Evolutionary conservation across 2,113 vertebrate genomes (phyloP).

Genomic region (Notiomystis cincta): DNA sequence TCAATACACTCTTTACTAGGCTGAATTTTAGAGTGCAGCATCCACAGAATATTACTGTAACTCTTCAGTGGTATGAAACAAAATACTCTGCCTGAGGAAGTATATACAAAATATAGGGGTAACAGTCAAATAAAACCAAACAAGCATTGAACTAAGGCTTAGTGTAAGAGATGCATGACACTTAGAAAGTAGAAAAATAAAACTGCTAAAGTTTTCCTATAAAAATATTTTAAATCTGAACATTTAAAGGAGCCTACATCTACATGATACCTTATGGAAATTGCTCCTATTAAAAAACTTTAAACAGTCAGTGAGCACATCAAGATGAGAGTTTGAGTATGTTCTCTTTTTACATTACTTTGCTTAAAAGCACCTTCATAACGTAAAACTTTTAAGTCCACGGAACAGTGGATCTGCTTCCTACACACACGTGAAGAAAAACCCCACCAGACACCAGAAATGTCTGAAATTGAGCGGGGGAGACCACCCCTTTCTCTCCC

Average conservation of each 20-base stretch:
- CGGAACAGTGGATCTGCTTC: not conserved
- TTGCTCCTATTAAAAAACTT: not conserved
- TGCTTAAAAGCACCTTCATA: not conserved
- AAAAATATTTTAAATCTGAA: not conserved
- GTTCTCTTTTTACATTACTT: not conserved
- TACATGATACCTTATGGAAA: accelerated
- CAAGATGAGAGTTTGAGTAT: not conserved
- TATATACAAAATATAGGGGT: not conserved
- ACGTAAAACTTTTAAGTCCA: not conserved
- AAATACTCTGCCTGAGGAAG: not conserved
- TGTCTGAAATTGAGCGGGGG: accelerated
- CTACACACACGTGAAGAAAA: not conserved
- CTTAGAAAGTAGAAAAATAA: not conserved
- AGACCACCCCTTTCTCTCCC: not conserved
- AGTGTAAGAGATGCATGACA: accelerated
- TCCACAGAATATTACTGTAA: not conserved
- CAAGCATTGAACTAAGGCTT: not conserved
- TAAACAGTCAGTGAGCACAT: not conserved
- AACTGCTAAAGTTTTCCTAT: not conserved
- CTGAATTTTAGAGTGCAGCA: not conserved
- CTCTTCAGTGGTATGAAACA: not conserved
- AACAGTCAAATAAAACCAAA: not conserved
- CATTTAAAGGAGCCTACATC: not conserved
- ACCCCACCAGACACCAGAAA: not conserved
- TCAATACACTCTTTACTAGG: not conserved